Evolutionary conservation across 2,888 invertebrate species (phyloP), one percentile per base, ranked within the genome.

Genomic region (Spatulosminthurus flaviceps): DNA sequence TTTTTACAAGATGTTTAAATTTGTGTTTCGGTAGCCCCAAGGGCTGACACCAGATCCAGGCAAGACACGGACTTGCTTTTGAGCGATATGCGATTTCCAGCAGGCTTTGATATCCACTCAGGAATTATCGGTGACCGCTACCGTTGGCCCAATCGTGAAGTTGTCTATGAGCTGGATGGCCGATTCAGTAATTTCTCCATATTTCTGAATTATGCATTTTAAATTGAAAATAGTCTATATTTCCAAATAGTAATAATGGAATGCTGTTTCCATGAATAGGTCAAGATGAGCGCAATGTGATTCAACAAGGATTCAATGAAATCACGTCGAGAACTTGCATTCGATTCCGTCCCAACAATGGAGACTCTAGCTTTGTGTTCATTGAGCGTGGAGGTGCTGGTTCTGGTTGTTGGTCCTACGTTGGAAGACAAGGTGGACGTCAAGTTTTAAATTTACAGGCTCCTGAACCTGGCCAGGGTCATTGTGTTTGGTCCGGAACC

Each of bases 371-470:
- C 51, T 51, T 51, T 51, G 83, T 85, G 0, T 80, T 74, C 29
- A 73, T 84, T 72, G 64, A 74, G 60, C 77, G 73, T 43, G 83
- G 82, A 13, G 79, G 9, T 7, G 78, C 81, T 19, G n/a, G n/a
- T 16, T 51, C 51, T n/a, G 90, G 90, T 7, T 90, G 90, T 81
- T 90, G 86, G 82, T 90, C 90, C 2, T 88, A 86, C 81, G 89
- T 90, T 21, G 90, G 90, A 1, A 87, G 86, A 79, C 89, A 88
- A 19, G 80, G 87, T n/a, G 88, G 89, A 0, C 89, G 89, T 0
- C 86, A 86, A 77, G 64, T 72, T 2, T 19, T 77, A n/a, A 79
- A 73, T 34, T 41, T 78, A 9, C 61, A 75, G 29, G 64, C 75
- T 21, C 34, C 61, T 28, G 13, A 67, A 16, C 66, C 67, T 1